Percentiles rank a stretch among this genome's conserved stretches.
Evolutionary conservation across 2,113 vertebrate species (phyloP).

Genomic region (Acanthisitta chloris): DNA sequence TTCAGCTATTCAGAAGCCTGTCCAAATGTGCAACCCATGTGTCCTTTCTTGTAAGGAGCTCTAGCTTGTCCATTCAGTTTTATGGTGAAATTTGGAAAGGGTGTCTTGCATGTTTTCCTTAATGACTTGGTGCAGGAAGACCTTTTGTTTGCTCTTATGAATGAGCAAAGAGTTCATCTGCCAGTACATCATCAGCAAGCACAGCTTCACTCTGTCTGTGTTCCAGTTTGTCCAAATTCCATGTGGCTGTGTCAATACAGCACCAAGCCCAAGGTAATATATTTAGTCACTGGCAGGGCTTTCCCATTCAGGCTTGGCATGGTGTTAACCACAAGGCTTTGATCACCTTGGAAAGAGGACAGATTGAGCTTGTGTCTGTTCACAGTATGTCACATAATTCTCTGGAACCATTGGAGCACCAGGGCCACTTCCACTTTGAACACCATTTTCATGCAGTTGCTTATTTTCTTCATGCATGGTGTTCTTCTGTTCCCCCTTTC

Average conservation of each 20-base stretch:
- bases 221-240: constrained; percentile 27
- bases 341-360: background rate
- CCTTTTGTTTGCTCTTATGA: background rate
- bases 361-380: background rate
- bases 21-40: background rate
- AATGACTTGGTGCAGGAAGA: background rate
- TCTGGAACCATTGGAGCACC: background rate
- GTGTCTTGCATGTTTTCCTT: background rate
- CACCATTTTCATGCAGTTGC: background rate
- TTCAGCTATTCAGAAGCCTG: background rate
- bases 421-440: background rate
- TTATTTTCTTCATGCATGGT: constrained; percentile 25
- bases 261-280: constrained; percentile 5
- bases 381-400: background rate
- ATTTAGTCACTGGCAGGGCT: constrained; percentile 17
- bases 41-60: background rate
- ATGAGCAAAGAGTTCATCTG: background rate
- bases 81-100: background rate
- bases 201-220: background rate
- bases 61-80: background rate
- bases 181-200: background rate
- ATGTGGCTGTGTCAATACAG: background rate
- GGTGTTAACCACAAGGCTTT: background rate
- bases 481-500: constrained; percentile 24
- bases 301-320: background rate